Evolutionary conservation across 2,113 vertebrate genomes (phyloP).

Genomic region (Trochalopteron elliotii): DNA sequence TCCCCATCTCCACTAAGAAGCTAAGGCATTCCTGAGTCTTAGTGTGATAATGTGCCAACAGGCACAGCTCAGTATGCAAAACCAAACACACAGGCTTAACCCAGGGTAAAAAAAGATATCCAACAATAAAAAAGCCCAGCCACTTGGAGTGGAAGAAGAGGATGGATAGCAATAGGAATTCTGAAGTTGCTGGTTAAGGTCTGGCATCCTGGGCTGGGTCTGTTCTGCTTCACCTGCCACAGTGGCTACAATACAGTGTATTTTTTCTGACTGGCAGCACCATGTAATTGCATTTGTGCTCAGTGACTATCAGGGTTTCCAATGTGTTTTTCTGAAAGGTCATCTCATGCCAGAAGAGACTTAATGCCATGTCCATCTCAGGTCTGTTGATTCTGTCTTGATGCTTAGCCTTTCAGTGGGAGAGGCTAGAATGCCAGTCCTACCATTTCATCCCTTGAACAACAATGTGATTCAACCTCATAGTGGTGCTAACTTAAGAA

Average conservation of each 20-base stretch:
- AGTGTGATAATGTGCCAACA: background rate
- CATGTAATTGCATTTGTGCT: constrained; percentile 63
- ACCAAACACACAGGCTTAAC: background rate
- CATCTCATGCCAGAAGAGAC: constrained; percentile 34
- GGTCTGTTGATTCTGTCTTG: background rate
- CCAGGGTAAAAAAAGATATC: background rate
- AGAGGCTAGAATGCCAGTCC: background rate
- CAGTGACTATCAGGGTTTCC: constrained; percentile 36
- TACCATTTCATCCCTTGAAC: background rate
- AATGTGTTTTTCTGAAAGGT: constrained; percentile 28
- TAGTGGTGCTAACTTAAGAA: background rate
- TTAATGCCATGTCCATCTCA: background rate
- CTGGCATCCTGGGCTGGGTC: background rate
- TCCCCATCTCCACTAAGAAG: background rate
- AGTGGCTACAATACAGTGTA: background rate
- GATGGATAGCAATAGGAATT: background rate
- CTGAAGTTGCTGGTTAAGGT: background rate
- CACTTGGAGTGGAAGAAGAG: background rate
- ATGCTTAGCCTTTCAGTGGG: background rate
- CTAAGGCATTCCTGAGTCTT: background rate
- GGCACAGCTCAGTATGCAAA: background rate
- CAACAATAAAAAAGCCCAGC: background rate
- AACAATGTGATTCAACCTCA: background rate
- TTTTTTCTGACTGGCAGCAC: constrained; percentile 63
- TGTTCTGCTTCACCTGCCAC: constrained; percentile 1